Base-by-base conservation (phyloP, 2,888 invertebrate genomes). In the Lampropteryx suffumata region DNA sequence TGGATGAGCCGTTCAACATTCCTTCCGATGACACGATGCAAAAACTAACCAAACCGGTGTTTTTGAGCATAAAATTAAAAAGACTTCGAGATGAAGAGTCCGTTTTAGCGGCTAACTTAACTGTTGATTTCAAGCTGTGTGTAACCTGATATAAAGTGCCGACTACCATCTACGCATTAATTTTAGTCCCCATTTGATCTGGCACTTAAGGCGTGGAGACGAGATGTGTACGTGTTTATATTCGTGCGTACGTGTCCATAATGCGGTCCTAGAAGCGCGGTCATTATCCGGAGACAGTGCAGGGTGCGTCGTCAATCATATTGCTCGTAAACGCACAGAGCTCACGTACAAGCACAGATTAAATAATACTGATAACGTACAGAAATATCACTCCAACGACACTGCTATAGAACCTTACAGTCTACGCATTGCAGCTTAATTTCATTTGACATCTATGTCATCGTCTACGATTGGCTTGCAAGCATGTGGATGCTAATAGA, bases 221-320 rank as follows among this genome's bases (percentile, higher is more conserved):
- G 65, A 58, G 34, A 28, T 29, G 53, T 30, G 54, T 69, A 76
- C 76, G 77, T 79, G 79, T 58, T 59, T 53, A 64, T 66, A 62
- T 63, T 53, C 53, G 35, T 41, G 47, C 21, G 48, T 65, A 76
- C 77, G 78, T 79, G 82, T 65, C 56, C 73, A 80, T 77, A 77
- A 59, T 65, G 72, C 63, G 57, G 74, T 77, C 73, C 71, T 62
- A 68, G 74, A 71, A 76, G 62, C 55, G 58, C 51, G 65, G 65
- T 73, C 71, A 75, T 79, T 73, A 76, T 48, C 44, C 37, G 17
- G 44, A 28, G 55, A 51, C 57, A 44, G 49, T 33, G 59, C 59
- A 64, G 77, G 79, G 81, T 77, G 81, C 75, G 64, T 75, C 78
- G 76, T 81, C 73, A 70, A 78, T 84, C 82, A 83, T 80, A 79